A percentile compares a stretch with the other conserved stretches of the same genome.
Conservation (phyloP, 2,113 vertebrate genomes). For the Corythaixoides concolor region DNA sequence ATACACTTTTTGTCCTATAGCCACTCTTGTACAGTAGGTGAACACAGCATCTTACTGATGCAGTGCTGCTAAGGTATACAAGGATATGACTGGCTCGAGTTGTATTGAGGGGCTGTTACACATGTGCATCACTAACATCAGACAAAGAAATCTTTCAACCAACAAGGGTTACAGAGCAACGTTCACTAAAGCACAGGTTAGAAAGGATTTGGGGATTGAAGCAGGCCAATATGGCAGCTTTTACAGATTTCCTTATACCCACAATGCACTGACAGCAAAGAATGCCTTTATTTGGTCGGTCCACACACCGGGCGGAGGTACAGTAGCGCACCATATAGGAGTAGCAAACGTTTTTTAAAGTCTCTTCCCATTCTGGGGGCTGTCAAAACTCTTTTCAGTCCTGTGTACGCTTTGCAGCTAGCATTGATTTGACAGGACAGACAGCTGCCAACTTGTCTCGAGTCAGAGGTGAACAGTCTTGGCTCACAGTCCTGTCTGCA, state of each 20-base stretch:
- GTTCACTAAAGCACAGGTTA: conserved; percentile 93
- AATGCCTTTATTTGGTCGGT: conserved; percentile 79
- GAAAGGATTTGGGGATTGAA: conserved; percentile 71
- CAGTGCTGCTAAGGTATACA: conserved; percentile 78
- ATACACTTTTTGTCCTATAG: conserved; percentile 86
- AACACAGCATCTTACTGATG: conserved; percentile 71
- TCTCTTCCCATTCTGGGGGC: background rate
- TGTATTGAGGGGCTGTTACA: conserved; percentile 80
- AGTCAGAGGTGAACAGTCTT: conserved; percentile 72
- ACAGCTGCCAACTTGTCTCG: conserved; percentile 74
- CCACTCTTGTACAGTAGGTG: conserved; percentile 80
- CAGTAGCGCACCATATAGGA: conserved; percentile 48
- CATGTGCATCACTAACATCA: conserved; percentile 92
- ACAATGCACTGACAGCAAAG: conserved; percentile 93
- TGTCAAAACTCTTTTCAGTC: conserved; percentile 44
- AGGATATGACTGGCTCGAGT: conserved; percentile 77
- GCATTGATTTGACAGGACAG: conserved; percentile 6
- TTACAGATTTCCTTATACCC: conserved; percentile 86
- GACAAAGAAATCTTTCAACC: conserved; percentile 92
- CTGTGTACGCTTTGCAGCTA: conserved; percentile 51
- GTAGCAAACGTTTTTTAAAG: conserved; percentile 27
- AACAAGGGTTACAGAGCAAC: conserved; percentile 92
- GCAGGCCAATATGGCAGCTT: conserved; percentile 84
- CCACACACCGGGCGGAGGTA: conserved; percentile 70
- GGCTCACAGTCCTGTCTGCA: conserved; percentile 65